These are phyloP conservation scores for Myotis vivesi DNA, from an alignment of 2,797 vertebrate species.

Conservation along the genomic window DNA sequence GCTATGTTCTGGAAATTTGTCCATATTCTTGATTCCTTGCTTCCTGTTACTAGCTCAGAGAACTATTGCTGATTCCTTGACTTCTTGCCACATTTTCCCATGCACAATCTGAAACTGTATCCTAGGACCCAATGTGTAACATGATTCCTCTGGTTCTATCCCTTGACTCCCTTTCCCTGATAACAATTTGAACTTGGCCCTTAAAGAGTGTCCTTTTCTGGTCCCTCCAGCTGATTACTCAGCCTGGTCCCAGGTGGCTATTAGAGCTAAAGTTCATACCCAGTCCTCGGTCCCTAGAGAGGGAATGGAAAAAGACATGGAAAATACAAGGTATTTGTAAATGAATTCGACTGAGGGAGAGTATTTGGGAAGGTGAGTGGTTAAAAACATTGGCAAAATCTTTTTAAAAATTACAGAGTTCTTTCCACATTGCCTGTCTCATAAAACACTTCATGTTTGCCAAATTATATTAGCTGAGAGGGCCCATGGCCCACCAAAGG, in stretches of 20 bases:
- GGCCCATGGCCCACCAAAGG: background rate
- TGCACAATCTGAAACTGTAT: background rate
- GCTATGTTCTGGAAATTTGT: background rate
- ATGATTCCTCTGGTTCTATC: background rate
- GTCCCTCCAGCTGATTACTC: background rate
- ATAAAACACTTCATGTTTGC: constrained; percentile 43
- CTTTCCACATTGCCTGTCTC: constrained; percentile 45
- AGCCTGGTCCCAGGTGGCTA: background rate
- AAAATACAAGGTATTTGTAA: constrained; percentile 51
- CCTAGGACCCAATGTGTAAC: background rate
- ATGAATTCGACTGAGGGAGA: constrained; percentile 10
- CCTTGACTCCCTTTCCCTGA: background rate
- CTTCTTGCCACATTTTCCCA: background rate
- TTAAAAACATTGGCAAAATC: constrained; percentile 52
- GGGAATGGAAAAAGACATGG: constrained; percentile 1
- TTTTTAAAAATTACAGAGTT: constrained; percentile 53
- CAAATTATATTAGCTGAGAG: constrained; percentile 56
- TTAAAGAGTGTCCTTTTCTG: background rate
- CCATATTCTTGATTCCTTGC: background rate
- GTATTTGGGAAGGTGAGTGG: constrained; percentile 38
- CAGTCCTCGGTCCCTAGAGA: background rate
- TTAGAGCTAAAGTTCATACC: background rate
- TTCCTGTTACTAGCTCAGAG: background rate
- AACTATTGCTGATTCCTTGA: background rate
- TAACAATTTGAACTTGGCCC: background rate